phyloP scores from a whole-genome alignment of 2,888 invertebrate genomes.

The Amorpha juglandis region DNA sequence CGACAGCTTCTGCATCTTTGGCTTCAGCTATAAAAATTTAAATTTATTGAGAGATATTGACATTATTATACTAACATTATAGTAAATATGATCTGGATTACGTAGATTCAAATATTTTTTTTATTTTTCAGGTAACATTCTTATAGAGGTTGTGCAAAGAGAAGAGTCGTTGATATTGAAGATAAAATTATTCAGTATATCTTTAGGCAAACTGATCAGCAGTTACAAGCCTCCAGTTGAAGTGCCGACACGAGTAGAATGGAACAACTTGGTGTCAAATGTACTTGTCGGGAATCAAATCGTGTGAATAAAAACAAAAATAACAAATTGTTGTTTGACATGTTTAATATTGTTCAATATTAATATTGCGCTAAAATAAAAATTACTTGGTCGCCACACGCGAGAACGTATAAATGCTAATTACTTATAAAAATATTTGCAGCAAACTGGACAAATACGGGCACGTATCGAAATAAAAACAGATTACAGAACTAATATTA shows the following conservation, averaged over 20 bases:
- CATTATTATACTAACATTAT: too few relatives aligned
- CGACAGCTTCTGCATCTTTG: too few relatives aligned
- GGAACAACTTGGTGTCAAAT: conserved; percentile 72
- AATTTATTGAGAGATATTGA: too few relatives aligned
- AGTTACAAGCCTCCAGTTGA: conserved; percentile 69
- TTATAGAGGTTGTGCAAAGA: conserved; percentile 59
- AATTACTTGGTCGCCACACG: conserved; percentile 73
- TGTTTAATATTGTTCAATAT: conserved; percentile 72
- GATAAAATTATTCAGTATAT: conserved; percentile 65
- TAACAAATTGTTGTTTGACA: conserved; percentile 52
- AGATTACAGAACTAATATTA: background rate
- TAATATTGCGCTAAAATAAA: conserved; percentile 72
- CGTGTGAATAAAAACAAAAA: conserved; percentile 52
- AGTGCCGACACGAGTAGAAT: conserved; percentile 64
- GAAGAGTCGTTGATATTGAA: conserved; percentile 58
- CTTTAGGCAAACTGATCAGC: conserved; percentile 63
- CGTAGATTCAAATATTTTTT: background rate
- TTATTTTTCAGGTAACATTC: conserved; percentile 66
- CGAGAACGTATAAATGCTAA: conserved; percentile 73
- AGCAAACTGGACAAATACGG: conserved; percentile 54
- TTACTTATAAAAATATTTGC: conserved; percentile 57
- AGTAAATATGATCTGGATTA: too few relatives aligned
- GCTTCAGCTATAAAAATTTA: too few relatives aligned
- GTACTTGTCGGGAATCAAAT: conserved; percentile 74
- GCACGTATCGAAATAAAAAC: conserved; percentile 1